A percentile compares a stretch with the other conserved stretches of the same genome.
Evolutionary conservation across 2,888 invertebrate species (phyloP).

Genomic region (Cosmorhoe ocellata): DNA sequence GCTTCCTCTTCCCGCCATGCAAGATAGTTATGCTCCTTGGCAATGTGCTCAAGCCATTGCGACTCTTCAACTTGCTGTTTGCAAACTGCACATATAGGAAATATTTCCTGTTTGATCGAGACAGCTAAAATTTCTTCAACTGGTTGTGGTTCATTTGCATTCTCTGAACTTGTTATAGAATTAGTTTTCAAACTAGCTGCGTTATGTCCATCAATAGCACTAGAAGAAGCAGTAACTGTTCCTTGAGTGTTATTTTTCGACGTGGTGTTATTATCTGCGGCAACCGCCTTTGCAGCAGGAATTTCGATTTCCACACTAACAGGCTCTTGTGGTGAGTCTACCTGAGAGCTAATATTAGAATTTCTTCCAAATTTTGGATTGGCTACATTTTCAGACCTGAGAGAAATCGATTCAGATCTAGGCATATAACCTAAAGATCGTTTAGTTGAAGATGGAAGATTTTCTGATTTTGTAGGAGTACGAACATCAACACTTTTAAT

Average conservation of each 20-base stretch:
- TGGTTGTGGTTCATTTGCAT: constrained; percentile 6
- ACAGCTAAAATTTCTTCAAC: not conserved
- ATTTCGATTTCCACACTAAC: constrained; percentile 8
- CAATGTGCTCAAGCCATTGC: constrained; percentile 43
- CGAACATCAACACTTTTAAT: no score
- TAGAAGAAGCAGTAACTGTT: not conserved
- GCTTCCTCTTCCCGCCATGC: constrained; percentile 46
- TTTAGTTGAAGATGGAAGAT: not conserved
- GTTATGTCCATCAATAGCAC: not conserved
- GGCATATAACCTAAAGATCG: not conserved
- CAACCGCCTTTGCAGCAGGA: not conserved
- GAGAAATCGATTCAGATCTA: not conserved
- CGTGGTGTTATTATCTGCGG: not conserved
- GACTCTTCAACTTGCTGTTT: constrained; percentile 23
- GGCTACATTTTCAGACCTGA: not conserved
- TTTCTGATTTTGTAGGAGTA: not conserved
- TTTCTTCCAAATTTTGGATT: not conserved
- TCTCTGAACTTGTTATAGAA: not conserved
- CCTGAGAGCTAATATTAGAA: not conserved
- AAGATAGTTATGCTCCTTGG: constrained; percentile 45
- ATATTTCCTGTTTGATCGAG: constrained; percentile 11
- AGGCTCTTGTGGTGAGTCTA: not conserved
- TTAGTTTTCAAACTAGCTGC: not conserved
- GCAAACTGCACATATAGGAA: constrained; percentile 42
- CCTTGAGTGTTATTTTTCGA: not conserved